Conservation (phyloP, 2,888 invertebrate genomes). For the Dasypolia templi region DNA sequence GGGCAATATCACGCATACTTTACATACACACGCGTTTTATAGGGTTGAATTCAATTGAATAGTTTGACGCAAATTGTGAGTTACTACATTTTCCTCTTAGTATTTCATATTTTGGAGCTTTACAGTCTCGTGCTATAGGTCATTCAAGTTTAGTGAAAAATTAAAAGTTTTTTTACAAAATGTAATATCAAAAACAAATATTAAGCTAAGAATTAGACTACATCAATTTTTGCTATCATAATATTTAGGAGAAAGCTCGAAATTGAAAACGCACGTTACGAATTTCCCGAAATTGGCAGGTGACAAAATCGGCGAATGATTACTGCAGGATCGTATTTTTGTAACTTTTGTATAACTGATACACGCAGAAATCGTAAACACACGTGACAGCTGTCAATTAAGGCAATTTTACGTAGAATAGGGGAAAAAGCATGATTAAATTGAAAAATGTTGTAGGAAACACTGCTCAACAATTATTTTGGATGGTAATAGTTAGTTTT, state of each 20-base stretch:
- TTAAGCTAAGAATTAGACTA: neutral
- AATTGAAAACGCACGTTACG: constrained; percentile 11
- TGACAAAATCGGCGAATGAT: constrained; percentile 11
- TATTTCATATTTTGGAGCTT: constrained; percentile 7
- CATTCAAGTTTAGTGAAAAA: constrained; percentile 5
- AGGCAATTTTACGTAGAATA: neutral
- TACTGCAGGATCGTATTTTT: constrained; percentile 13
- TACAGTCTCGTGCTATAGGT: neutral
- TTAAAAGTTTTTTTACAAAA: neutral
- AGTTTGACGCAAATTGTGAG: constrained; percentile 15
- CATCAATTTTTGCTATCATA: neutral
- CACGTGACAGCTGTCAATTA: constrained; percentile 42
- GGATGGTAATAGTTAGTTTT: neutral
- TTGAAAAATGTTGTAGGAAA: neutral
- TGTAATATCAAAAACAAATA: neutral
- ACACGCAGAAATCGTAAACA: neutral
- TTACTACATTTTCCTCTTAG: constrained; percentile 32
- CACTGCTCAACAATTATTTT: too few species aligned
- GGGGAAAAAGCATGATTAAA: neutral
- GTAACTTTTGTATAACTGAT: neutral
- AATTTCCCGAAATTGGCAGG: neutral
- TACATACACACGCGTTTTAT: constrained; percentile 15
- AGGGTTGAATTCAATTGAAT: constrained; percentile 25
- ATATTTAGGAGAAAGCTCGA: neutral
- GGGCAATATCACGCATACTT: too few species aligned